Base-by-base conservation (phyloP, 2,888 invertebrate species). In the Drosophila lutescens region DNA sequence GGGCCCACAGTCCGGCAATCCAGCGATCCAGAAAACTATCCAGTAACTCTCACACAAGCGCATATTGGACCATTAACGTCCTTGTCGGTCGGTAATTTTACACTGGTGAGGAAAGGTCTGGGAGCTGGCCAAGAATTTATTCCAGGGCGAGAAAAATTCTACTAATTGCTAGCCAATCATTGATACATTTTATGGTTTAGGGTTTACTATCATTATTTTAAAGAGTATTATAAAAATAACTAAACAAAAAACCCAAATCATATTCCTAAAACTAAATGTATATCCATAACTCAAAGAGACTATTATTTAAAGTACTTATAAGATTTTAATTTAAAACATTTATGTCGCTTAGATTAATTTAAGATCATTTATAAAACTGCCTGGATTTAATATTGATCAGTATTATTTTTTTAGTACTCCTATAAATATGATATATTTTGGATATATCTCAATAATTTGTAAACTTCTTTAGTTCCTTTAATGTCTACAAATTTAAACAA, bases 1-100 rank as follows among this genome's bases (percentile, higher is more conserved):
- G 85, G 78, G 76, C 77, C 34, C 43, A 57, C 77, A n/a, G n/a
- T n/a, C n/a, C 20, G 2, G 20, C 20, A 73, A 76, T 71, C 54
- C 56, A 46, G 9, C 79, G 34, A 23, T 23, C 43, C 20, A 43
- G 43, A 41, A 57, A 57, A 71, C 13, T 34, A 51, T 13, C 57
- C 40, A 40, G 58, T 30, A 30, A 54, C 38, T 38, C 38, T 53
- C 38, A 46, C 46, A 44, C 44, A 34, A 26, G 32, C 66, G 36
- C 53, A 44, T 38, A 54, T 46, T 32, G 44, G 47, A 44, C 54
- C 65, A 67, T 67, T 67, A 67, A 67, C 55, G 68, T 62, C 58
- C 51, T 51, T 57, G 68, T 62, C 56, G 60, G 43, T 26, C 50
- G 55, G 44, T 47, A 49, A 66, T 40, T 66, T 62, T 49, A 62